Base-by-base conservation (phyloP, 1,140 invertebrate genomes). In the Melanaphis sacchari region DNA sequence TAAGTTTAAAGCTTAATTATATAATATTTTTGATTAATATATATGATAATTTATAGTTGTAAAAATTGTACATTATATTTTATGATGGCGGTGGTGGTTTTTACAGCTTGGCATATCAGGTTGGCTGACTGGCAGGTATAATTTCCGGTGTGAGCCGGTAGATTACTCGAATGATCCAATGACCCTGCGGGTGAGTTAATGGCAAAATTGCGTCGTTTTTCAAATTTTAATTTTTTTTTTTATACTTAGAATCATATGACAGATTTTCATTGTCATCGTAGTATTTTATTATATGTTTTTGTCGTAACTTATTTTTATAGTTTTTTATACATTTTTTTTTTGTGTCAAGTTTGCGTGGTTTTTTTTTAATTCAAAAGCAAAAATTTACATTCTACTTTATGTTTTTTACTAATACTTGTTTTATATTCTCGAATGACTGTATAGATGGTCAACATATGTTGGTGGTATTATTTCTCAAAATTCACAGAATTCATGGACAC, bases 71-170 rank as follows among this genome's bases (percentile, higher is more conserved):
- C 43, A 93, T 84, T 93, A 54, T n/a, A 76, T 76, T 85, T 82
- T 93, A 84, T 93, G 81, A 82, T 93, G 91, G 91, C 54, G 91
- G 91, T 93, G 91, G 91, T 93, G 91, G 91, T 85, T 93, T 96
- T 97, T 98, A 96, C 97, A 98, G 97, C 97, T 98, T 96, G 97
- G 96, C 95, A 96, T 97, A 95, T 96, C 97, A 94, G 97, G 97
- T 95, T 98, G 97, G 97, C 96, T 98, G 96, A 97, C 98, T 96
- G 97, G 97, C 95, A 97, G 97, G 95, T 99, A 99, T 97, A 99
- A 97, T 96, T 97, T 98, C 96, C 97, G 97, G 95, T 99, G 98
- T 97, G 98, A 99, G 96, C 98, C 98, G 94, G 98, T 99, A 95
- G 98, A 98, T 96, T 98, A 99, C 96, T 97, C 97, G 94, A 97